Evolutionary conservation across 2,797 vertebrate species (phyloP), one percentile per base, ranked within the genome.

Genomic region (Hozukius guyotensis): DNA sequence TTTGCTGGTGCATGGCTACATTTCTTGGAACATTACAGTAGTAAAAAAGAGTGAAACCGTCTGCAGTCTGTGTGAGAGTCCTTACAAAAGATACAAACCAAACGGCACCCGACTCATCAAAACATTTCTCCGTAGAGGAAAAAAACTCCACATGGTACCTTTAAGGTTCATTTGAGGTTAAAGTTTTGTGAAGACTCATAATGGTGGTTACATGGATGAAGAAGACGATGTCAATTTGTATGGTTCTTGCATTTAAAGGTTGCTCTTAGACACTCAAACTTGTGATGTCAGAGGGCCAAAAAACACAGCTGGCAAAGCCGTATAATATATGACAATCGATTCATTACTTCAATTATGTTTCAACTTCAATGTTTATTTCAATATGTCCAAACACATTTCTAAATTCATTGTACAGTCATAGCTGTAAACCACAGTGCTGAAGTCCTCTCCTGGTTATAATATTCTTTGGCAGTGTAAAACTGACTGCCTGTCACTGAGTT

Each of bases 401-500:
- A 24, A 67, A 66, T 57, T 18, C 32, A 67, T 64, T 38, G 22
- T 22, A 42, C 5, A 38, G 61, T 49, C 63, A 29, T 16, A 72
- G 57, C 24, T 61, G 72, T 71, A 53, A 72, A 86, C 36, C 62
- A 57, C 55, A 36, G 61, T 5, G 10, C 59, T 84, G 64, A 87
- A 49, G 56, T 76, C 64, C 63, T 67, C 53, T 68, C 65, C 67
- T 67, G 68, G 52, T 76, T 31, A 25, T 75, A 78, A 87, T 75
- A 78, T 55, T 60, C 77, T 57, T 72, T 16, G 42, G 89, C 81
- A 80, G 46, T 10, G 0, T 64, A 77, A 75, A 87, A 78, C 49
- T 60, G 62, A 81, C 71, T 69, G 83, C 55, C 74, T 89, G 82
- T 89, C 82, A 85, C 80, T 60, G 78, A 77, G 73, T 29, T 75